Evolutionary conservation across 2,113 vertebrate species (phyloP).

Genomic region (Pituophis catenifer): DNA sequence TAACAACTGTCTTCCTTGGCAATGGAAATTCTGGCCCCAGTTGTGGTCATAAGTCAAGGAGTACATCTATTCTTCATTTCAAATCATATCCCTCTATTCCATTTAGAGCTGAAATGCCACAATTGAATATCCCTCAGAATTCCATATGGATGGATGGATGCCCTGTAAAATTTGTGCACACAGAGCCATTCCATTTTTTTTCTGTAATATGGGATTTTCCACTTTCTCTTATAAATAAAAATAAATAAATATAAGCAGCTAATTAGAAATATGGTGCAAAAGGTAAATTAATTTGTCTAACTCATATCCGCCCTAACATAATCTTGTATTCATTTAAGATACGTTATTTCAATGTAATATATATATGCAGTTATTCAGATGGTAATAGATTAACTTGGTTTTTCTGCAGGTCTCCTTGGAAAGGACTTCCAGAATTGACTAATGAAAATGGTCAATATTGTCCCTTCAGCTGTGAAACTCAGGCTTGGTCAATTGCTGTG

Average conservation of each 20-base stretch:
- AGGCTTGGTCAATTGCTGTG: slow-evolving; percentile 89
- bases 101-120: not conserved
- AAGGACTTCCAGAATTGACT: slow-evolving; percentile 94
- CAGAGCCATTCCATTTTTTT: not conserved
- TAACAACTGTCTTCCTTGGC: too few species aligned
- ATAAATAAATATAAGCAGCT: not conserved
- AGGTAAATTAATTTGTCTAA: not conserved
- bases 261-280: not conserved
- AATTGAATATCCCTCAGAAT: not conserved
- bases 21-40: too few species aligned
- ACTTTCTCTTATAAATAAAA: not conserved
- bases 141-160: not conserved
- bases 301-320: not conserved
- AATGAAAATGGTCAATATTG: slow-evolving; percentile 93
- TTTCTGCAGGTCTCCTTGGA: slow-evolving; percentile 87
- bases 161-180: not conserved
- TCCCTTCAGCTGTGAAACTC: slow-evolving; percentile 94
- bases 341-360: not conserved
- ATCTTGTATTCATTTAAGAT: not conserved
- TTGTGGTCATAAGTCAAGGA: not conserved
- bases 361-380: not conserved
- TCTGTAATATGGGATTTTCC: not conserved
- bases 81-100: not conserved
- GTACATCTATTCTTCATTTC: not conserved
- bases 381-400: slow-evolving; percentile 20